phyloP scores from a whole-genome alignment of 2,888 invertebrate genomes.

The Watsonalla cultraria region DNA sequence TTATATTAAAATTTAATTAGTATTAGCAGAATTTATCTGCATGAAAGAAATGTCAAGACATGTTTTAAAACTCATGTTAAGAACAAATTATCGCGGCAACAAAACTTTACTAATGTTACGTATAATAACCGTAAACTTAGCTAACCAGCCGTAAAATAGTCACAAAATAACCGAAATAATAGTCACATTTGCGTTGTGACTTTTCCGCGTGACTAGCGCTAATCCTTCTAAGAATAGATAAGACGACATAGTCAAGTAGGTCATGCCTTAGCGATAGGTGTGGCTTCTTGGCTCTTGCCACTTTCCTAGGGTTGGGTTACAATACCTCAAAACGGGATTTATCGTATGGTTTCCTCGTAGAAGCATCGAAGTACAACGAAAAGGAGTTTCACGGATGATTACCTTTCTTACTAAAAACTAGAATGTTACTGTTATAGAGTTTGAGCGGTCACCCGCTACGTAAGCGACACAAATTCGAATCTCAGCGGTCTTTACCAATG shows the following conservation, averaged over 20 bases:
- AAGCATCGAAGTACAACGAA: too few species aligned
- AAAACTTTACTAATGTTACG: not conserved
- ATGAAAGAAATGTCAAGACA: too few species aligned
- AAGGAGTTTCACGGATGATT: too few species aligned
- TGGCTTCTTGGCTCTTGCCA: constrained; percentile 17
- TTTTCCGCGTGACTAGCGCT: constrained; percentile 12
- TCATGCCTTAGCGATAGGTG: constrained; percentile 31
- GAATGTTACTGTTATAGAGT: too few species aligned
- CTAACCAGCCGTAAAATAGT: not conserved
- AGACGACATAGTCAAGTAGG: constrained; percentile 23
- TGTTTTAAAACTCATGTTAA: too few species aligned
- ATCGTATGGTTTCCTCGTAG: not conserved
- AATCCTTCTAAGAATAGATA: constrained; percentile 31
- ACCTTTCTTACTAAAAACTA: too few species aligned
- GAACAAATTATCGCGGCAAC: too few species aligned
- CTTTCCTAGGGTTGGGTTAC: constrained; percentile 2
- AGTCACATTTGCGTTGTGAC: not conserved
- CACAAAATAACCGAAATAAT: not conserved
- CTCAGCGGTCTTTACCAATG: too few species aligned
- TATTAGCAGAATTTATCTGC: too few species aligned
- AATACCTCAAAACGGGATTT: not conserved
- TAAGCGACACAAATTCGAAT: too few species aligned
- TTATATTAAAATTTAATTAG: too few species aligned
- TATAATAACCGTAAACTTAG: not conserved
- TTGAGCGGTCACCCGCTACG: too few species aligned